Conservation (phyloP, 2,888 invertebrate genomes). For the Prosopocoilus inquinatus region DNA sequence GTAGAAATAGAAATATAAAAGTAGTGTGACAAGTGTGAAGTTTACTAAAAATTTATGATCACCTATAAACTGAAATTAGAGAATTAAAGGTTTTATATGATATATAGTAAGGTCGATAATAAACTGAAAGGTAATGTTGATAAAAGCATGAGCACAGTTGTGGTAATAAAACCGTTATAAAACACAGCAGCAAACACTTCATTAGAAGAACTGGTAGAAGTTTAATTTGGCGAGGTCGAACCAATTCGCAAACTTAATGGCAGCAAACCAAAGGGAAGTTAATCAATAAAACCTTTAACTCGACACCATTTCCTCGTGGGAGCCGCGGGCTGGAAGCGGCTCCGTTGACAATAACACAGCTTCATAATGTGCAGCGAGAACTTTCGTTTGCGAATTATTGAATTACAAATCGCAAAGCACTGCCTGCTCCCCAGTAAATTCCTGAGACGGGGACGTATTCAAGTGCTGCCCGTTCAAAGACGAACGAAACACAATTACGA, state of each 20-base stretch:
- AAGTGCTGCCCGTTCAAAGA: conserved; percentile 1
- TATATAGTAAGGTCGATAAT: no score
- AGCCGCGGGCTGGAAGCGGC: conserved; percentile 27
- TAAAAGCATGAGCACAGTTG: no score
- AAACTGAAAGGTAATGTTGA: no score
- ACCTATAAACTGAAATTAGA: no score
- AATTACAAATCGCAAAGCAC: conserved; percentile 41
- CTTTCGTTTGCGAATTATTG: conserved; percentile 38
- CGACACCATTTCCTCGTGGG: conserved; percentile 38
- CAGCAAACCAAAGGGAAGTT: conserved; percentile 42
- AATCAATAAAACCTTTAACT: conserved; percentile 47
- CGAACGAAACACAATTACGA: conserved; percentile 10
- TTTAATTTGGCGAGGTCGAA: conserved; percentile 41
- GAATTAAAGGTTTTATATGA: no score
- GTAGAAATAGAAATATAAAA: no score
- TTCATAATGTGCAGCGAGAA: conserved; percentile 36
- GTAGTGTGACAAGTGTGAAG: no score
- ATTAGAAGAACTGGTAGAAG: conserved; percentile 40
- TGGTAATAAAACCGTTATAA: not conserved
- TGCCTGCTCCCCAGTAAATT: conserved; percentile 12
- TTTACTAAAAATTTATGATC: no score
- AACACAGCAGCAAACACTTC: conserved; percentile 26
- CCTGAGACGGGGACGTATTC: not conserved
- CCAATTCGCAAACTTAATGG: conserved; percentile 41
- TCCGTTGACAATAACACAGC: conserved; percentile 33